Evolutionary conservation across 2,113 vertebrate species (phyloP).

Genomic region (Psephotus haematonotus): DNA sequence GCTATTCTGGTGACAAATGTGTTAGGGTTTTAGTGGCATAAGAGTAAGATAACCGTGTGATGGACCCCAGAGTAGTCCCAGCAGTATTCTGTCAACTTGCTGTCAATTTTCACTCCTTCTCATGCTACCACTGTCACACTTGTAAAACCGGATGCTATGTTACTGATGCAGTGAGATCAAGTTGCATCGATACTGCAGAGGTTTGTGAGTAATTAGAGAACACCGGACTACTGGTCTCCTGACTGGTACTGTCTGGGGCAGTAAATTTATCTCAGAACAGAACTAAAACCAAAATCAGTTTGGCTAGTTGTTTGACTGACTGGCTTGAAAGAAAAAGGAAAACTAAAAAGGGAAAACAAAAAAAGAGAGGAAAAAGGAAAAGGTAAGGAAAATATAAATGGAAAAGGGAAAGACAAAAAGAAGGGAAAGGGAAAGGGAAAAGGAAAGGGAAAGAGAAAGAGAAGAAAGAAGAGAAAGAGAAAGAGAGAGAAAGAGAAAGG

Average conservation of each 20-base stretch:
- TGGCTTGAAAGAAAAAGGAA: not conserved
- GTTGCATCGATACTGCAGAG: not conserved
- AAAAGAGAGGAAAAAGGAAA: no score
- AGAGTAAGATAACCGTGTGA: conserved; percentile 14
- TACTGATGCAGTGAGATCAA: not conserved
- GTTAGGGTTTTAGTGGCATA: not conserved
- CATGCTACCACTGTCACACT: not conserved
- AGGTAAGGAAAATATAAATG: accelerated
- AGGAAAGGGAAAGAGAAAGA: not conserved
- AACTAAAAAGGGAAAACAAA: accelerated
- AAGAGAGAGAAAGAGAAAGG: not conserved
- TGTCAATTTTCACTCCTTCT: conserved; percentile 52
- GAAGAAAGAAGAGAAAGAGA: not conserved
- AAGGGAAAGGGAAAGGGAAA: not conserved
- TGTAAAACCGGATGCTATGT: not conserved
- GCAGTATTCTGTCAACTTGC: conserved; percentile 14
- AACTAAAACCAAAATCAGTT: not conserved
- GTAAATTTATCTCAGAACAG: not conserved
- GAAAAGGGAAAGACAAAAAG: accelerated
- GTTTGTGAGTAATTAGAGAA: not conserved
- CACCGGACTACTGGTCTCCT: not conserved
- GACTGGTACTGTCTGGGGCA: not conserved
- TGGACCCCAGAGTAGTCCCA: not conserved
- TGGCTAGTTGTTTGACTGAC: not conserved
- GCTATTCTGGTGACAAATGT: not conserved